Conservation (phyloP, 2,113 vertebrate species). For the Cranoglanis bouderius region DNA sequence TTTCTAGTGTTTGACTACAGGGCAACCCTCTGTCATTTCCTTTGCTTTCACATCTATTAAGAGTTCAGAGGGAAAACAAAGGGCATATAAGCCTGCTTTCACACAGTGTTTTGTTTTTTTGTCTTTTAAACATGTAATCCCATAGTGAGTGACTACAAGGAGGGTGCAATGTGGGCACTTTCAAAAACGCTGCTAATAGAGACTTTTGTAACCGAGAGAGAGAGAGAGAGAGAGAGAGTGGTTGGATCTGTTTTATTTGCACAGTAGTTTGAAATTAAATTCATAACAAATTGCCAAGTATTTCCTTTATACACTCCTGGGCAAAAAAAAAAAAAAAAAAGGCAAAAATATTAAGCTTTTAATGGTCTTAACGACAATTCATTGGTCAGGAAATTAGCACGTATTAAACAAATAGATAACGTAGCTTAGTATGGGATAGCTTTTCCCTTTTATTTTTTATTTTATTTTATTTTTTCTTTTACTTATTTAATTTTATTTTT, state of each 20-base stretch:
- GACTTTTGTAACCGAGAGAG: background rate
- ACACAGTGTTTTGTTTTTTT: background rate
- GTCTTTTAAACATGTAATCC: background rate
- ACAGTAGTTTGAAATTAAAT: background rate
- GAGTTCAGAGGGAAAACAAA: background rate
- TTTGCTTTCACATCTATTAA: background rate
- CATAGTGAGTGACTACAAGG: background rate
- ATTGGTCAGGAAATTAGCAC: too few relatives aligned
- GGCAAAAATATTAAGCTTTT: too few relatives aligned
- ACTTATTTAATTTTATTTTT: too few relatives aligned
- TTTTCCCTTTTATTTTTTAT: too few relatives aligned
- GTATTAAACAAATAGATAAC: too few relatives aligned
- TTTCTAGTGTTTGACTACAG: background rate
- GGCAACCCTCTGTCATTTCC: background rate
- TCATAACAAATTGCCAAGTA: background rate
- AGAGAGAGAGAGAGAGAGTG: background rate
- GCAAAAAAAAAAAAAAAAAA: too few relatives aligned
- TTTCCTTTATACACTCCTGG: background rate
- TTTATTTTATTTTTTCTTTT: too few relatives aligned
- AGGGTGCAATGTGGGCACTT: background rate
- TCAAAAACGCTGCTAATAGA: background rate
- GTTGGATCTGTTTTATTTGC: background rate
- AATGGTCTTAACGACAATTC: too few relatives aligned
- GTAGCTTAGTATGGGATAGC: too few relatives aligned
- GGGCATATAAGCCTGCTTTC: background rate